Base-by-base conservation (phyloP, 2,797 vertebrate genomes). In the Mus caroli region DNA sequence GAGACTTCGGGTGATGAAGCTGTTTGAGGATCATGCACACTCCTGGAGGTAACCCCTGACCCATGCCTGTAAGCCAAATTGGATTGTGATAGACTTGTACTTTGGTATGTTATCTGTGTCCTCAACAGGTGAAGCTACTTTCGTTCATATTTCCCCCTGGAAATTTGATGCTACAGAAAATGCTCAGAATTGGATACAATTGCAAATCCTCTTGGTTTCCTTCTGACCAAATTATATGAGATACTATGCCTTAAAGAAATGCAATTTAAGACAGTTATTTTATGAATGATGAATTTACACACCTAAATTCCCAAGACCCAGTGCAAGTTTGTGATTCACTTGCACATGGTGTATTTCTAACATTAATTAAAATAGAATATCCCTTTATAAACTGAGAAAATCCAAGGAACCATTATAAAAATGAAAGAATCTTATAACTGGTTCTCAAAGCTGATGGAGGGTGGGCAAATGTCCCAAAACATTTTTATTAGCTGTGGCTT, bases 401-500 rank as follows among this genome's bases (percentile, higher is more conserved):
- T 19, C 34, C 56, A 37, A 11, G 93, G 67, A 94, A 92, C 26
- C 40, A 67, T 62, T 56, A 46, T 54, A 67, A 75, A 15, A 20
- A n/a, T 88, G 22, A 52, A 88, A 94, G 8, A 78, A 82, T 67
- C 89, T 67, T 40, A 52, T 79, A 77, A 79, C 13, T 13, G 54
- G 28, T 69, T 86, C 15, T n/a, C 24, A 10, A 75, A 90, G 26
- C 37, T 87, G n/a, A 82, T 14, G 71, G 54, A 76, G 8, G 2
- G 75, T 92, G 37, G 67, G 12, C 24, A 80, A 89, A 76, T 13
- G n/a, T 94, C 54, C 75, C 62, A 54, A 90, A 85, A 93, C 62
- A 80, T 76, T 79, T 88, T 88, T 88, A 94, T 89, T 79, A 86
- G 78, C 76, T 92, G 31, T 94, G 31, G 20, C 14, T 92, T 24